Evolutionary conservation across 2,797 vertebrate species (phyloP), one percentile per base, ranked within the genome.

Genomic region (Coregonus suidteri): DNA sequence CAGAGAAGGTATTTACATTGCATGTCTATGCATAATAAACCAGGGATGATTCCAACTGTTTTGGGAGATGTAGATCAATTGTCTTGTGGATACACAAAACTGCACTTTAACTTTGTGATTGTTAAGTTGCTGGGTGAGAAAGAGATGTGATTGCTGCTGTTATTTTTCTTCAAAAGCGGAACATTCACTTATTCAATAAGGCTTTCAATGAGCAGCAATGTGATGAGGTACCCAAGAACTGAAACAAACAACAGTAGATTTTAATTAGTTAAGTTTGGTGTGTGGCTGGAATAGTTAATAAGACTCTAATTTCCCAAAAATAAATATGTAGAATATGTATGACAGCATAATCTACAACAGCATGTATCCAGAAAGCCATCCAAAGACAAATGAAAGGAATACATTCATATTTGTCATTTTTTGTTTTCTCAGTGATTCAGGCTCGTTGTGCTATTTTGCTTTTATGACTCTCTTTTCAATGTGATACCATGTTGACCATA

Each of bases 31-130:
- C 41, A 47, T 47, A 47, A 11, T 3, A 47, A 11, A 47, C 41
- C 9, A 47, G 41, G 41, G 41, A 11, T 47, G 9, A 47, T 47
- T 13, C 9, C 41, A 47, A 47, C 9, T 13, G 9, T 47, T 47
- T 47, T 47, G 41, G 41, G 41, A 47, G 80, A 76, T 83, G 83
- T 91, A 89, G 90, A 90, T 91, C 86, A 91, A 85, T 84, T n/a
- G 4, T 59, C 56, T 59, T 20, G 56, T 20, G 56, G 6, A 59
- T 59, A 16, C 54, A 59, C 18, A 59, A 59, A 14, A 18, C 1
- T n/a, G 18, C 56, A 59, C 18, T n/a, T 59, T n/a, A 6, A 18
- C 6, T n/a, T 59, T 15, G 65, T 34, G 65, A 30, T 34, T 51
- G 4, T 16, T 13, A 20, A 6, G 14, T 41, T 59, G 15, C 25